These are phyloP conservation scores for Dipus sagitta DNA, from an alignment of 2,797 vertebrate genomes.

Conservation along the genomic window DNA sequence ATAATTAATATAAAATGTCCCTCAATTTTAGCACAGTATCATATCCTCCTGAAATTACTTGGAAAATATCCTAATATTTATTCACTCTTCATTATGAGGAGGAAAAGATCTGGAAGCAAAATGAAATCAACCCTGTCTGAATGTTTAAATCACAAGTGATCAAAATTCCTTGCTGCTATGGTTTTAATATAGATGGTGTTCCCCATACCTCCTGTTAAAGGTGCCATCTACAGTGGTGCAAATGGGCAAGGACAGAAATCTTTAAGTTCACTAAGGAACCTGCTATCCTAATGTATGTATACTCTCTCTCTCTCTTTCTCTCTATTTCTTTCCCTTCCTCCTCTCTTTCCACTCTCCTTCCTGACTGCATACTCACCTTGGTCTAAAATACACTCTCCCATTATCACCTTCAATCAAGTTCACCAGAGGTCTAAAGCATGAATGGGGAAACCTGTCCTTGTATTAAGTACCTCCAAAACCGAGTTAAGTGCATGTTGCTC, in stretches of 20 bases:
- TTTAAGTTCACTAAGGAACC: background rate
- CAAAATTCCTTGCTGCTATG: background rate
- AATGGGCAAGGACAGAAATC: background rate
- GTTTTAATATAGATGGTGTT: background rate
- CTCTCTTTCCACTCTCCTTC: background rate
- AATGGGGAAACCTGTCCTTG: background rate
- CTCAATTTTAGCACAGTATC: background rate
- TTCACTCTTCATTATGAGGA: background rate
- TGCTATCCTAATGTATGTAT: background rate
- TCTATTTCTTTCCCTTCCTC: rapidly evolving
- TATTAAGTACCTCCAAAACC: background rate
- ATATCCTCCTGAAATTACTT: background rate
- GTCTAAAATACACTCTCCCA: too few relatives aligned
- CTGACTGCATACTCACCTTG: too few relatives aligned
- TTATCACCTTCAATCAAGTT: too few relatives aligned
- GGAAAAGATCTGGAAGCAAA: background rate
- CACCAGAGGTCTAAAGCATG: background rate
- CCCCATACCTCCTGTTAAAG: background rate
- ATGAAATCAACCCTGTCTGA: background rate
- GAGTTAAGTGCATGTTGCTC: background rate
- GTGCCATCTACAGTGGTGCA: rapidly evolving
- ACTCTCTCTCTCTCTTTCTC: background rate
- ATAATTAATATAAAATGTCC: background rate
- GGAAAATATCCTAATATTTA: background rate
- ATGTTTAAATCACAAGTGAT: background rate